These are phyloP conservation scores for Scelioninae gen. 2 DNA, from an alignment of 2,888 invertebrate species.

Conservation along the genomic window DNA sequence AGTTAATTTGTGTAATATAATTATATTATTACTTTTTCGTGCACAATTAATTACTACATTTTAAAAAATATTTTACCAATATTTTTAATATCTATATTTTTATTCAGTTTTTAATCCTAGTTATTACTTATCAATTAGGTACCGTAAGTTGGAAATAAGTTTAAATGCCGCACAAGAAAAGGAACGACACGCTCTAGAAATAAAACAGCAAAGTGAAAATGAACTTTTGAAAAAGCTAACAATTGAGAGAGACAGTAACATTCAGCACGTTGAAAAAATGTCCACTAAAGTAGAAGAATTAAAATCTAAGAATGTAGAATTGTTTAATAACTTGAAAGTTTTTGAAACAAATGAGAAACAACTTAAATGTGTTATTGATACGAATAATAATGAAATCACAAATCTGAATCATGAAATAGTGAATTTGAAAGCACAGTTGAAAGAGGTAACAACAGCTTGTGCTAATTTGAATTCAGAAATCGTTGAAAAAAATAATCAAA, in stretches of 20 bases:
- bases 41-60: too few species aligned
- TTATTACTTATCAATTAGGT: too few species aligned
- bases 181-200: constrained; percentile 64
- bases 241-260: constrained; percentile 62
- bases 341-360: constrained; percentile 68
- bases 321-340: constrained; percentile 66
- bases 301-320: constrained; percentile 66
- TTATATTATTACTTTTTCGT: too few species aligned
- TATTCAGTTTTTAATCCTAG: too few species aligned
- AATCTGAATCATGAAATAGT: constrained; percentile 72
- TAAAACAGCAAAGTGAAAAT: constrained; percentile 60
- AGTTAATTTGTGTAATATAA: too few species aligned
- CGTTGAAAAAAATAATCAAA: constrained; percentile 72
- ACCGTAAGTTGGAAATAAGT: constrained; percentile 36
- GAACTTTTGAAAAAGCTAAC: constrained; percentile 66
- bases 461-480: constrained; percentile 74
- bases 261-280: constrained; percentile 64
- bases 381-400: constrained; percentile 70
- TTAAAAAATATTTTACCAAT: background rate
- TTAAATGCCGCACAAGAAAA: constrained; percentile 63
- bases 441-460: constrained; percentile 71
- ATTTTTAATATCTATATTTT: constrained; percentile 12
- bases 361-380: constrained; percentile 70
- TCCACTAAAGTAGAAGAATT: constrained; percentile 62
- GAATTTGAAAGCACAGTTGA: constrained; percentile 74